A percentile compares a stretch with the other conserved stretches of the same genome.
Evolutionary conservation across 2,113 vertebrate genomes (phyloP).

Genomic region (Ptilorrhoa leucosticta): DNA sequence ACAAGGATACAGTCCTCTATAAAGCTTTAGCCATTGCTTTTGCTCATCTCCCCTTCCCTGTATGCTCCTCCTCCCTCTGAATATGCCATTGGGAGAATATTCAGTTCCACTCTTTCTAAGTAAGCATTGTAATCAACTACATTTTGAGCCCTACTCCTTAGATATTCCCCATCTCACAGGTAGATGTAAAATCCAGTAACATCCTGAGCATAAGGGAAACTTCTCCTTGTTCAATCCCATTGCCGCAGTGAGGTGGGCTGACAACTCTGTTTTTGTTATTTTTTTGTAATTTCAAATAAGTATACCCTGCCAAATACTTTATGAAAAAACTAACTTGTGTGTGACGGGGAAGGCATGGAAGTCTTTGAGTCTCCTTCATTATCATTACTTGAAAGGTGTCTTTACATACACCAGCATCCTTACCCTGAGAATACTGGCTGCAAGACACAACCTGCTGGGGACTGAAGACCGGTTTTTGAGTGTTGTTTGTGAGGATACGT

Average conservation of each 20-base stretch:
- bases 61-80: neutral
- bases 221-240: neutral
- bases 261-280: neutral
- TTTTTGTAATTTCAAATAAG: neutral
- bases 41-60: neutral
- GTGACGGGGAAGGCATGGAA: neutral
- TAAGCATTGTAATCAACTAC: neutral
- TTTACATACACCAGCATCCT: neutral
- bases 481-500: conserved; percentile 88
- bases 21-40: neutral
- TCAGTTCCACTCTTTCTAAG: neutral
- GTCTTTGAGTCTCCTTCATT: neutral
- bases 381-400: neutral
- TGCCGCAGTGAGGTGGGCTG: neutral
- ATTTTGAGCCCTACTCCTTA: neutral
- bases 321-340: neutral
- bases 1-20: neutral
- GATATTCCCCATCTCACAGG: neutral
- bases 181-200: neutral
- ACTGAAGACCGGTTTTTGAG: conserved; percentile 82
- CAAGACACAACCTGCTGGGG: conserved; percentile 94
- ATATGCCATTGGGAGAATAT: neutral
- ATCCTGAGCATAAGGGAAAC: neutral
- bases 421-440: conserved; percentile 93
- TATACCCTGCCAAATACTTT: neutral